Conservation (phyloP, 2,113 vertebrate genomes). For the Cepphus grylle region DNA sequence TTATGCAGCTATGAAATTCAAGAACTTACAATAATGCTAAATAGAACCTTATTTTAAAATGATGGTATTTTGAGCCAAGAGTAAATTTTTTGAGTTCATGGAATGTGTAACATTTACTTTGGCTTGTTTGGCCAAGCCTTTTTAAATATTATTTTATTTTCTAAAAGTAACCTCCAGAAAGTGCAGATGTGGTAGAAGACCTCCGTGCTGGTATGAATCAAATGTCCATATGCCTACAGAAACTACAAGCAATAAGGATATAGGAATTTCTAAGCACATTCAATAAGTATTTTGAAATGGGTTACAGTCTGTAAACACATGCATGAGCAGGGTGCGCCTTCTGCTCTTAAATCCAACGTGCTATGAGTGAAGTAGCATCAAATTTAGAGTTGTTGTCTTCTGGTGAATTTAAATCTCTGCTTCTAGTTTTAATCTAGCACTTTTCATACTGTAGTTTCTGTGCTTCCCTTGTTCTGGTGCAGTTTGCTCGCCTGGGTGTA, state of each 20-base stretch:
- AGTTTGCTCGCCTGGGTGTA: not conserved
- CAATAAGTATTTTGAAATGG: not conserved
- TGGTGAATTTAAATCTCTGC: not conserved
- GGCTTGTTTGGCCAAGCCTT: not conserved
- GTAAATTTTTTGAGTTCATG: not conserved
- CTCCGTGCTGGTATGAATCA: not conserved
- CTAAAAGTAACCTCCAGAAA: not conserved
- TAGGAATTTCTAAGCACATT: not conserved
- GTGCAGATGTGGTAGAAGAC: not conserved
- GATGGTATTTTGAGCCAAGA: not conserved
- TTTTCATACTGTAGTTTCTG: not conserved
- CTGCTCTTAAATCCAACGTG: not conserved
- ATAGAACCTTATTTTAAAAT: not conserved
- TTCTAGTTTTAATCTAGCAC: not conserved
- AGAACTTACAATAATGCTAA: not conserved
- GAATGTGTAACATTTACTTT: not conserved
- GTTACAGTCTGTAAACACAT: not conserved
- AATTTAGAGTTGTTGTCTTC: not conserved
- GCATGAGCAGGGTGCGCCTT: not conserved
- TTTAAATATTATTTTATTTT: not conserved
- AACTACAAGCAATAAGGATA: not conserved
- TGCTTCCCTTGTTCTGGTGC: not conserved
- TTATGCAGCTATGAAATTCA: not conserved
- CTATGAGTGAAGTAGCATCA: not conserved
- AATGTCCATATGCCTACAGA: not conserved